These are phyloP conservation scores for Caranx melampygus DNA, from an alignment of 2,113 vertebrate genomes.

Conservation along the genomic window DNA sequence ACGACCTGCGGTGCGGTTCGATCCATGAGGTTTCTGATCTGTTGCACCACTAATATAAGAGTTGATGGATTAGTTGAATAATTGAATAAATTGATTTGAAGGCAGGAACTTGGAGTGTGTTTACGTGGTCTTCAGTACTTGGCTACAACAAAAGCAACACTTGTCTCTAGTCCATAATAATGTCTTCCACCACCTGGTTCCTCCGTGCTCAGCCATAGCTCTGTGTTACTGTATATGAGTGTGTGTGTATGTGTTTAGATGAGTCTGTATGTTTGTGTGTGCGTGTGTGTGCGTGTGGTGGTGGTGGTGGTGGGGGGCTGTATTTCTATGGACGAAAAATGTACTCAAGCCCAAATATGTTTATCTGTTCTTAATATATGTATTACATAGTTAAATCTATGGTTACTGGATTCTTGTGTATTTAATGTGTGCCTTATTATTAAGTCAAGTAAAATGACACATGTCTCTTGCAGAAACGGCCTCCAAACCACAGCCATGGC, in stretches of 20 bases:
- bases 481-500: constrained; percentile 92
- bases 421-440: not conserved
- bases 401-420: too few relatives aligned
- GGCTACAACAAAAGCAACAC: not conserved
- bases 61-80: not conserved
- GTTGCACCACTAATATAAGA: too few relatives aligned
- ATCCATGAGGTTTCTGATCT: too few relatives aligned
- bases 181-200: too few relatives aligned
- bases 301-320: too few relatives aligned
- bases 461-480: constrained; percentile 86
- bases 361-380: not conserved
- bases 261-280: too few relatives aligned
- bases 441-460: not conserved
- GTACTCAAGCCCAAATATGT: not conserved
- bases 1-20: too few relatives aligned
- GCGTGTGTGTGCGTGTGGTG: too few relatives aligned
- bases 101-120: not conserved
- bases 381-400: not conserved
- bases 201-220: too few relatives aligned
- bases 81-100: not conserved
- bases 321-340: too few relatives aligned
- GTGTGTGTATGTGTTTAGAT: too few relatives aligned
- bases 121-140: not conserved
- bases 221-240: too few relatives aligned
- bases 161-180: not conserved